These are phyloP conservation scores for Drosophila falleni DNA, from an alignment of 2,888 invertebrate genomes.

Conservation along the genomic window DNA sequence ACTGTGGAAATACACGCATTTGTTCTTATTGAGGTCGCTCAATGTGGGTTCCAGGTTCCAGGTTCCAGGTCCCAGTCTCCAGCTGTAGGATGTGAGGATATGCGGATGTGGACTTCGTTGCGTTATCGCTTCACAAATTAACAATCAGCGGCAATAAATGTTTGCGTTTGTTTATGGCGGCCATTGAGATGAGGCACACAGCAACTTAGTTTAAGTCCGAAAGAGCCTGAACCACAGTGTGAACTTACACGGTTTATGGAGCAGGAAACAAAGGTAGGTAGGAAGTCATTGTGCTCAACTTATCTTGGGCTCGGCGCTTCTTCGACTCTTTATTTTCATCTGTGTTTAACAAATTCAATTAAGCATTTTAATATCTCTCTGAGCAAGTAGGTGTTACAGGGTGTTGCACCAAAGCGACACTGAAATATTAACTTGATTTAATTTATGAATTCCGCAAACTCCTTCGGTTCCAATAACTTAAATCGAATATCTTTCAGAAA, in stretches of 20 bases:
- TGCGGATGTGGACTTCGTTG: constrained; percentile 17
- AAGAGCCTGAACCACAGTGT: constrained; percentile 19
- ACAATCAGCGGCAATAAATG: constrained; percentile 82
- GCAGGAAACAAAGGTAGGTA: constrained; percentile 8
- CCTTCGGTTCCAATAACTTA: constrained; percentile 33
- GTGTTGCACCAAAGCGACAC: constrained; percentile 65
- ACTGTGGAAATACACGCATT: constrained; percentile 49
- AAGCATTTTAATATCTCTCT: constrained; percentile 78
- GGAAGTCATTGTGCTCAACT: constrained; percentile 15
- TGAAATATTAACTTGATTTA: constrained; percentile 82
- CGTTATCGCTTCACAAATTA: constrained; percentile 84
- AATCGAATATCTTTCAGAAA: constrained; percentile 20
- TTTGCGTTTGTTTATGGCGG: constrained; percentile 81
- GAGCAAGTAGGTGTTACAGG: constrained; percentile 66
- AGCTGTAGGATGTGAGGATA: no score
- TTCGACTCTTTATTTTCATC: constrained; percentile 24
- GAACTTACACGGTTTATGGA: constrained; percentile 46
- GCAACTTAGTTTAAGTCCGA: constrained; percentile 18
- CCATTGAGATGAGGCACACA: constrained; percentile 41
- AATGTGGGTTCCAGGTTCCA: constrained; percentile 37
- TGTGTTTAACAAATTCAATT: constrained; percentile 80
- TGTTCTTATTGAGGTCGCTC: constrained; percentile 68
- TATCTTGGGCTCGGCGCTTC: constrained; percentile 54
- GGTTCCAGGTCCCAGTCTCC: background rate
- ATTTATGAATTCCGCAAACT: constrained; percentile 72